Conservation (phyloP, 2,797 vertebrate species). For the Phoxinus dragarum region DNA sequence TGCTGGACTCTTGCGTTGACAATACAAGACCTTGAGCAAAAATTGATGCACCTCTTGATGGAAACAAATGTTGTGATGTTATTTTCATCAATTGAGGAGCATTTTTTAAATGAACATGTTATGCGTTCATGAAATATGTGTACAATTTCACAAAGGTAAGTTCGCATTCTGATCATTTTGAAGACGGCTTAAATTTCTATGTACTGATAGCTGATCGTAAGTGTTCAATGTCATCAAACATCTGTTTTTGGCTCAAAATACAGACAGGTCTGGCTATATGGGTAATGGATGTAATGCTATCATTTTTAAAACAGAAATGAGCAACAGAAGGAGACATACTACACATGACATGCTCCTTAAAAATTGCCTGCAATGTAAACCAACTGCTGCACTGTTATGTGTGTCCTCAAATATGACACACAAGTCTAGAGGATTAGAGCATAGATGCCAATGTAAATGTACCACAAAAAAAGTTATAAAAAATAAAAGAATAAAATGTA, state of each 20-base stretch:
- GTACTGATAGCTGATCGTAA: background rate
- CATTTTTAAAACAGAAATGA: background rate
- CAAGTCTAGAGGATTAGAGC: background rate
- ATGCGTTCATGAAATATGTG: background rate
- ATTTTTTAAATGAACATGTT: background rate
- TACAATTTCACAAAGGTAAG: background rate
- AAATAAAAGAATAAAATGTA: background rate
- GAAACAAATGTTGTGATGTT: too few relatives aligned
- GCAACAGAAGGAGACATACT: background rate
- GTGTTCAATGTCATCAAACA: too few relatives aligned
- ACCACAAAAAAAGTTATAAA: background rate
- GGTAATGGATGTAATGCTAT: background rate
- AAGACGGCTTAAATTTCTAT: background rate
- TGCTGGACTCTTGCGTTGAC: too few relatives aligned
- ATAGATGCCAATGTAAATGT: background rate
- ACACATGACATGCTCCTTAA: background rate
- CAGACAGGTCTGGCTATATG: background rate
- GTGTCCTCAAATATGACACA: slow-evolving; percentile 7
- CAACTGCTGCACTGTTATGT: slow-evolving; percentile 11
- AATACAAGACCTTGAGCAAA: too few relatives aligned
- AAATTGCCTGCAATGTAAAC: slow-evolving; percentile 29
- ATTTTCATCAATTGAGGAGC: too few relatives aligned
- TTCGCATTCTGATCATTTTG: background rate
- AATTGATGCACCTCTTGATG: too few relatives aligned
- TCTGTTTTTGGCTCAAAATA: too few relatives aligned